Conservation (phyloP, 2,888 invertebrate species). For the Callyntrura guangdongensis region DNA sequence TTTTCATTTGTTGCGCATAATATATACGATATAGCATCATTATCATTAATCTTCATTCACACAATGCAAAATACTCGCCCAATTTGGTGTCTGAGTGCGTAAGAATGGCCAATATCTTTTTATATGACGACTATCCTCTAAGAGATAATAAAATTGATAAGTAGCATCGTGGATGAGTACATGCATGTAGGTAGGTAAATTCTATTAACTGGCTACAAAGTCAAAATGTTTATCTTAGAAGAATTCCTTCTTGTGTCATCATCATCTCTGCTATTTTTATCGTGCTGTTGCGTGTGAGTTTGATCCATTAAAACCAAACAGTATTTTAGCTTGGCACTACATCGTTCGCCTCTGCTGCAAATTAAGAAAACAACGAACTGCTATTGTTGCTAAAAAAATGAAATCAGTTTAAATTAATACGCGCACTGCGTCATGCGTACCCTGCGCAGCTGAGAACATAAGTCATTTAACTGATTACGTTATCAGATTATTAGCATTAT, state of each 20-base stretch:
- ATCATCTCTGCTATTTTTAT: too few relatives aligned
- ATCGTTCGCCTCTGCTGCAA: too few relatives aligned
- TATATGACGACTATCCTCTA: slow-evolving; percentile 10
- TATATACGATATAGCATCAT: slow-evolving; percentile 60
- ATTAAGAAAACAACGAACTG: neutral
- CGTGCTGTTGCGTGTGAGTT: too few relatives aligned
- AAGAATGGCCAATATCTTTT: neutral
- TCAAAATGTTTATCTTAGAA: too few relatives aligned
- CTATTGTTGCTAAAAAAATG: slow-evolving; percentile 36
- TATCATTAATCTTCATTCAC: slow-evolving; percentile 70
- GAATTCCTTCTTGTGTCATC: too few relatives aligned
- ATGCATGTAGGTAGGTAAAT: neutral
- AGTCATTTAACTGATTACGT: slow-evolving; percentile 43
- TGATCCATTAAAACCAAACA: too few relatives aligned
- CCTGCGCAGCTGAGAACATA: slow-evolving; percentile 33
- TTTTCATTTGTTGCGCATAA: slow-evolving; percentile 62
- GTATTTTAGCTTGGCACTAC: too few relatives aligned
- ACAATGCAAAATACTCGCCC: slow-evolving; percentile 56
- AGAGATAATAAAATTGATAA: neutral
- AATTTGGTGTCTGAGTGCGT: slow-evolving; percentile 48
- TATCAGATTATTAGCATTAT: slow-evolving; percentile 57
- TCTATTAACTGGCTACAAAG: too few relatives aligned
- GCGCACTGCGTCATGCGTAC: slow-evolving; percentile 45
- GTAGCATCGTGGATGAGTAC: neutral
- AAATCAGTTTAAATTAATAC: slow-evolving; percentile 54